These are phyloP conservation scores for Amia ocellicauda DNA, from an alignment of 2,113 vertebrate species.

Conservation along the genomic window DNA sequence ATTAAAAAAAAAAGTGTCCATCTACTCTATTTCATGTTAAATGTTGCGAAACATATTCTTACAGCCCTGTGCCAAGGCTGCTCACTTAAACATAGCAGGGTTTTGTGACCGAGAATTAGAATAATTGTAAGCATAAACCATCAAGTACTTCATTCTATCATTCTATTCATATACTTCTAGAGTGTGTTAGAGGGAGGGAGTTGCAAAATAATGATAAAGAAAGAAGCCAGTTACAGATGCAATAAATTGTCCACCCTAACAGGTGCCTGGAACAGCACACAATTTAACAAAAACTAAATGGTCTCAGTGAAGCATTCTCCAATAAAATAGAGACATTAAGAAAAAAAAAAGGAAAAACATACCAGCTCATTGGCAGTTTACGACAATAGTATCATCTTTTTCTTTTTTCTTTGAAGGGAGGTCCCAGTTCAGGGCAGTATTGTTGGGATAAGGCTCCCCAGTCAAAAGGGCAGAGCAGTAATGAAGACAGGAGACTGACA, in stretches of 20 bases:
- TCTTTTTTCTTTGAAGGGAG: conserved; percentile 5
- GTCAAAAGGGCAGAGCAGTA: neutral
- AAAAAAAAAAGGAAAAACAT: neutral
- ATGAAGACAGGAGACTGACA: neutral
- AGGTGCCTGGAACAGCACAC: conserved; percentile 10
- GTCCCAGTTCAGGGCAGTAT: neutral
- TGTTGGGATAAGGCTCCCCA: neutral
- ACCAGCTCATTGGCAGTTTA: conserved; percentile 16
- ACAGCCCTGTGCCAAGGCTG: no score
- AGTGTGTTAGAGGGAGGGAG: no score
- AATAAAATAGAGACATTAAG: neutral
- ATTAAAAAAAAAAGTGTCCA: no score
- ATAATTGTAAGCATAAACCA: no score
- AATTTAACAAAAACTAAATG: conserved; percentile 3
- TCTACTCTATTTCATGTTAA: no score
- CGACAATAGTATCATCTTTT: conserved; percentile 19
- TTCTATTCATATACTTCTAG: no score
- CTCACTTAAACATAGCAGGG: no score
- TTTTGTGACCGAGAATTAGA: no score
- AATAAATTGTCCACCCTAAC: neutral
- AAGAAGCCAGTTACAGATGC: no score
- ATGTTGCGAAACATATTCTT: no score
- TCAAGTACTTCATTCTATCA: no score
- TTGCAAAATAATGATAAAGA: no score
- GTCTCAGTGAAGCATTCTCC: conserved; percentile 16